Conservation (phyloP, 2,797 vertebrate species). For the Pristis pectinata region DNA sequence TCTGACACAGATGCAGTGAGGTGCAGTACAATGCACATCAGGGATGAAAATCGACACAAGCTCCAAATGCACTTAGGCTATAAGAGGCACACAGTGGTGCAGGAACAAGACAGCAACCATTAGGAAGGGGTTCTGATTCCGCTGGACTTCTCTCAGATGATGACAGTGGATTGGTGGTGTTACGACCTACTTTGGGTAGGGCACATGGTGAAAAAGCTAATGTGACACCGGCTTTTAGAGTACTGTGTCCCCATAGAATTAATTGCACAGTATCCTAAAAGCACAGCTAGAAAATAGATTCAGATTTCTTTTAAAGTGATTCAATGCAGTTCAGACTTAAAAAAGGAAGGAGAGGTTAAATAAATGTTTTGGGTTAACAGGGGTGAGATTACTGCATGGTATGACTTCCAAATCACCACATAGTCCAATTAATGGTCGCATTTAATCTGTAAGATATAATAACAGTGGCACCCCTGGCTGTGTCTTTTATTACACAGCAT, state of each 20-base stretch:
- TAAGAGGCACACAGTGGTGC: background rate
- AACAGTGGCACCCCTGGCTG: slow-evolving; percentile 31
- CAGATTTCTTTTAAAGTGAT: background rate
- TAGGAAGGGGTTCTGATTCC: background rate
- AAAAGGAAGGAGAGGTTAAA: background rate
- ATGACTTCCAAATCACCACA: slow-evolving; percentile 31
- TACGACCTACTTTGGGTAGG: background rate
- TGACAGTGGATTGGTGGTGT: background rate
- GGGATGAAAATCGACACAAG: background rate
- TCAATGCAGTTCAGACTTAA: background rate
- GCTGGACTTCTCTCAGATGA: background rate
- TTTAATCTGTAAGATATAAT: slow-evolving; percentile 34
- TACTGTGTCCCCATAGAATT: background rate
- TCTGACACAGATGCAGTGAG: background rate
- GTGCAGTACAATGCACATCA: background rate
- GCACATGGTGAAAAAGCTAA: background rate
- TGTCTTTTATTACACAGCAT: slow-evolving; percentile 32
- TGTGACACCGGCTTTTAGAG: background rate
- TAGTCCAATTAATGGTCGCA: slow-evolving; percentile 34
- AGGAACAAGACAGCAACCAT: background rate
- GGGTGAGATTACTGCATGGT: background rate
- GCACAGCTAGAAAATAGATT: background rate
- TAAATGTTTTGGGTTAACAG: slow-evolving; percentile 32
- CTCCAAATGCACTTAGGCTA: background rate
- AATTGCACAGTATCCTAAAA: background rate